Conservation (phyloP, 2,113 vertebrate species). For the Gobius niger region DNA sequence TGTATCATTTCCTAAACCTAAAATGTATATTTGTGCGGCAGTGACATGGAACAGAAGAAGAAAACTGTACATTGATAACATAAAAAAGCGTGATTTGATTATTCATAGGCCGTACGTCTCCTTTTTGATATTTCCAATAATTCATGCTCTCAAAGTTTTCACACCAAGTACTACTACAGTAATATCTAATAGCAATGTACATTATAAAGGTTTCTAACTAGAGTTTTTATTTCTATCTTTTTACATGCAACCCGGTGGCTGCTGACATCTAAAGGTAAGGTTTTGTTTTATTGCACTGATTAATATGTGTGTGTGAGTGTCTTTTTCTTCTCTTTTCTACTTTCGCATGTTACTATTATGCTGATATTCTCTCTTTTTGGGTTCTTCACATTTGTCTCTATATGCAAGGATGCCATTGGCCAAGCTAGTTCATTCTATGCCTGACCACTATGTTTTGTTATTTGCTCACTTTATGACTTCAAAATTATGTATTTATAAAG, state of each 20-base stretch:
- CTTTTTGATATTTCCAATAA: too few species aligned
- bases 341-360: too few species aligned
- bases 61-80: too few species aligned
- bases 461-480: slow-evolving; percentile 21
- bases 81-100: too few species aligned
- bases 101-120: too few species aligned
- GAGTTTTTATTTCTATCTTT: slow-evolving; percentile 17
- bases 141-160: too few species aligned
- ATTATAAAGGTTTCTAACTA: slow-evolving; percentile 1
- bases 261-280: slow-evolving; percentile 59
- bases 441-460: slow-evolving; percentile 15
- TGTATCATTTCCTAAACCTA: background rate
- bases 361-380: too few species aligned
- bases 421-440: slow-evolving; percentile 60
- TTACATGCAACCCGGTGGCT: slow-evolving; percentile 39
- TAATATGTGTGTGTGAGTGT: slow-evolving; percentile 9
- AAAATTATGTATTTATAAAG: too few species aligned
- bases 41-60: too few species aligned
- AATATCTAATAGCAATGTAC: background rate
- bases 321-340: background rate
- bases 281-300: slow-evolving; percentile 1
- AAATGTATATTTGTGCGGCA: too few species aligned
- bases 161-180: too few species aligned
- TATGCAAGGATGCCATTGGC: slow-evolving; percentile 9
- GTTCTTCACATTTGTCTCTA: too few species aligned